Percentiles rank a stretch among this genome's conserved stretches.
These are phyloP conservation scores for Theonella swinhoei DNA, from an alignment of 37 sponge, comb jelly and placozoan genomes.

Conservation along the genomic window DNA sequence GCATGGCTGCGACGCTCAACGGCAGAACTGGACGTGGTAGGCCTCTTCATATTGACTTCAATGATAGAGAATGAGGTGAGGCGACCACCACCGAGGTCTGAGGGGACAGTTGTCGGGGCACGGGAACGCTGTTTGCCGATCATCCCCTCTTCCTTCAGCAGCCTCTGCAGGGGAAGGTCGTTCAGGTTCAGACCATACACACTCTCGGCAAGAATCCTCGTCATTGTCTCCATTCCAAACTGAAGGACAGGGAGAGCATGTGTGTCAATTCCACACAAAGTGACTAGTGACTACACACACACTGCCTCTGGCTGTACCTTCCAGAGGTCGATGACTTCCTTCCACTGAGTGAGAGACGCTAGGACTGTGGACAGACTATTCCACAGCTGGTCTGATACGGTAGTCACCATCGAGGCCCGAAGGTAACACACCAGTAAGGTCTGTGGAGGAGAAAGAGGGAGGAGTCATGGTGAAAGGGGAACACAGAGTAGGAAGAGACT, in stretches of 20 bases:
- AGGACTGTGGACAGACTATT: slow-evolving; percentile 61
- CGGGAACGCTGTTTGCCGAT: slow-evolving; percentile 1
- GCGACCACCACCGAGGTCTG: not conserved
- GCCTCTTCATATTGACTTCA: not conserved
- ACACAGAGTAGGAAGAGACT: not conserved
- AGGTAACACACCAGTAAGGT: slow-evolving; percentile 83
- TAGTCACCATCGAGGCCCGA: slow-evolving; percentile 62
- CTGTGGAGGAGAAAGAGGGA: slow-evolving; percentile 22
- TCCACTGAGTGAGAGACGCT: slow-evolving; percentile 74
- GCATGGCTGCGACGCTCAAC: not conserved
- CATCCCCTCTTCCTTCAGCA: slow-evolving; percentile 8
- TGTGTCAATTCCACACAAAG: not conserved
- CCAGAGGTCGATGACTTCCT: slow-evolving; percentile 78
- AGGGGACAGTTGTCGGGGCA: not conserved
- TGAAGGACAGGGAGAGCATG: not conserved
- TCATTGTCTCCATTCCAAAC: slow-evolving; percentile 63
- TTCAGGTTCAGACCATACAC: slow-evolving; percentile 71
- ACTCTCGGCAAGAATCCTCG: slow-evolving; percentile 58
- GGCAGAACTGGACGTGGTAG: not conserved
- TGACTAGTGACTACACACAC: not conserved
- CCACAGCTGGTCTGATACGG: slow-evolving; percentile 70
- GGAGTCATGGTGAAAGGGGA: not conserved
- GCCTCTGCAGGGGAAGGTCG: slow-evolving; percentile 62
- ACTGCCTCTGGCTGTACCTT: slow-evolving; percentile 43
- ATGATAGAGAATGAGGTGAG: slow-evolving; percentile 31